These are phyloP conservation scores for Heliconius charithonia DNA, from an alignment of 2,888 invertebrate genomes.

Conservation along the genomic window DNA sequence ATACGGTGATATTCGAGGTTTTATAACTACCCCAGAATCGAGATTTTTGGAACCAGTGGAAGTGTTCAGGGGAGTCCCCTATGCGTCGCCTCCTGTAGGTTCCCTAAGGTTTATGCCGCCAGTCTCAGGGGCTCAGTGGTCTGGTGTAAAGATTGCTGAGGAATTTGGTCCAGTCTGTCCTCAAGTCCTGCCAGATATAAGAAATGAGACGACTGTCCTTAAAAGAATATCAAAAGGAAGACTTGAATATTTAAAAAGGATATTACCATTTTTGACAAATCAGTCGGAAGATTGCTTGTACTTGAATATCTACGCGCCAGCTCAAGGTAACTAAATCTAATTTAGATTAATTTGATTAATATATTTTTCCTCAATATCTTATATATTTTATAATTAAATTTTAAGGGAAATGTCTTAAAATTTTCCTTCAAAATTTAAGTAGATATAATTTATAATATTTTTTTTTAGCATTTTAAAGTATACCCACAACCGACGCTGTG, in stretches of 20 bases:
- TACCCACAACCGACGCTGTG: too few relatives aligned
- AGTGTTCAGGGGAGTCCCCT: slow-evolving; percentile 96
- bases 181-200: slow-evolving; percentile 93
- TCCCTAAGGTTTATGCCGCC: slow-evolving; percentile 98
- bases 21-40: slow-evolving; percentile 91
- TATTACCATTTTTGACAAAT: slow-evolving; percentile 93
- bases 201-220: slow-evolving; percentile 92
- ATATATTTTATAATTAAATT: background rate
- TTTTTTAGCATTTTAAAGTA: too few relatives aligned
- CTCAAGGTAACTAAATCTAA: slow-evolving; percentile 89
- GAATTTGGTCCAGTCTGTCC: slow-evolving; percentile 96
- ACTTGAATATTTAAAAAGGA: slow-evolving; percentile 93
- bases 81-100: slow-evolving; percentile 95
- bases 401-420: background rate
- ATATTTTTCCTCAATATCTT: background rate
- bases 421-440: too few relatives aligned
- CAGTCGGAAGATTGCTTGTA: slow-evolving; percentile 99
- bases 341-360: background rate
- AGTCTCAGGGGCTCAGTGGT: slow-evolving; percentile 96
- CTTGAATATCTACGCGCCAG: slow-evolving; percentile 97
- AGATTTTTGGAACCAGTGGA: slow-evolving; percentile 94
- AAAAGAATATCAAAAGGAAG: slow-evolving; percentile 94
- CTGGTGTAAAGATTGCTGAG: slow-evolving; percentile 94
- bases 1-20: slow-evolving; percentile 93
- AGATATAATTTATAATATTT: too few relatives aligned